A percentile compares a stretch with the other conserved stretches of the same genome.
Conservation (phyloP, 2,797 vertebrate species). For the Oryzias dopingdopingensis region DNA sequence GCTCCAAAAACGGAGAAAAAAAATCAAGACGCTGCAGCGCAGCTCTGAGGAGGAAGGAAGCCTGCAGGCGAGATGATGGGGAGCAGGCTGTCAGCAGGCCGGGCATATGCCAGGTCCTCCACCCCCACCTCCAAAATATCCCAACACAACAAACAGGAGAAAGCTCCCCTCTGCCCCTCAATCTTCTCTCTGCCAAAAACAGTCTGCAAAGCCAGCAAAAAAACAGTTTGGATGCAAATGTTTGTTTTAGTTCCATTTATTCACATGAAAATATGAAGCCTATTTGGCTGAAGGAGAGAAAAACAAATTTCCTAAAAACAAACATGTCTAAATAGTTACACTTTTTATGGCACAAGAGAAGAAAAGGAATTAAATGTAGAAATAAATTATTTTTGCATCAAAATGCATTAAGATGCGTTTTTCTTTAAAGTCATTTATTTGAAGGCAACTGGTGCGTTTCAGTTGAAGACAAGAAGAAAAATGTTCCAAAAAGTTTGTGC, state of each 20-base stretch:
- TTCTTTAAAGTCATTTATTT: too few species aligned
- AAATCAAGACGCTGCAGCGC: conserved; percentile 44
- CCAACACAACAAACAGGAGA: background rate
- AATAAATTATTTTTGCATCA: too few species aligned
- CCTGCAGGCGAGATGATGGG: conserved; percentile 65
- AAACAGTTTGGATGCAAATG: too few species aligned
- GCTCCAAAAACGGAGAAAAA: conserved; percentile 21
- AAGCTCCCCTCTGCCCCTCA: conserved; percentile 11
- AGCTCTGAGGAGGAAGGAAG: conserved; percentile 64
- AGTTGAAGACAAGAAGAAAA: too few species aligned
- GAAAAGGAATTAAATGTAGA: too few species aligned
- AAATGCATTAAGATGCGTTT: too few species aligned
- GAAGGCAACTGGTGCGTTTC: too few species aligned
- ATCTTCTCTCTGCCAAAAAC: conserved; percentile 40
- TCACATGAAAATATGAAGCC: background rate
- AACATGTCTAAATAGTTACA: too few species aligned
- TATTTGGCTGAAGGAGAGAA: background rate
- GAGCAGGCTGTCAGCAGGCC: conserved; percentile 69
- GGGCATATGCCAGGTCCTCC: conserved; percentile 69
- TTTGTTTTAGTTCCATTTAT: too few species aligned
- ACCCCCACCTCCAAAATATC: conserved; percentile 10
- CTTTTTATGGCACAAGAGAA: too few species aligned
- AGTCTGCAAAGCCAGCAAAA: conserved; percentile 26
- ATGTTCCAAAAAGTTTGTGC: too few species aligned
- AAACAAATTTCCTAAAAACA: too few species aligned